These are phyloP conservation scores for Oxycera nigricornis DNA, from an alignment of 2,888 invertebrate genomes.

Conservation along the genomic window DNA sequence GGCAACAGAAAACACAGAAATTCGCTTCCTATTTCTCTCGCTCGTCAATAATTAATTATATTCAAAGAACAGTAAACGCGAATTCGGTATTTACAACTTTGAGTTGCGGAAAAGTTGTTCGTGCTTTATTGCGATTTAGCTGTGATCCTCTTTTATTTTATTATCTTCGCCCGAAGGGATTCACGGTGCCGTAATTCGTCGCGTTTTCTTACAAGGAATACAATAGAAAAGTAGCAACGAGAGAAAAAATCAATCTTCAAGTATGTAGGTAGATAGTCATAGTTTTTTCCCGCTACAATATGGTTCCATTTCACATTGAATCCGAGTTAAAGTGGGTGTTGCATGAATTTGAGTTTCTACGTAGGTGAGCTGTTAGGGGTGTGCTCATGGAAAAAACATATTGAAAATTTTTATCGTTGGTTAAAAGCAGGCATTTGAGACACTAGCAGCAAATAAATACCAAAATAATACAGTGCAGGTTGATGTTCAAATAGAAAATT, in stretches of 20 bases:
- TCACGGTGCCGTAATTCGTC: neutral
- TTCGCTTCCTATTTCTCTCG: neutral
- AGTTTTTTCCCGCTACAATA: neutral
- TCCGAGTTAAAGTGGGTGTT: too few species aligned
- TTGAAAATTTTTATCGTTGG: too few species aligned
- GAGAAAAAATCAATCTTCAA: neutral
- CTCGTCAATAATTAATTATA: constrained; percentile 18
- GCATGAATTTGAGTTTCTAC: too few species aligned
- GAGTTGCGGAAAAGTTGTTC: constrained; percentile 24
- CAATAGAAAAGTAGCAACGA: neutral
- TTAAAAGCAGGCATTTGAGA: too few species aligned
- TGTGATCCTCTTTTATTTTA: constrained; percentile 16
- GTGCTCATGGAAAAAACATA: too few species aligned
- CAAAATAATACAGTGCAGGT: too few species aligned
- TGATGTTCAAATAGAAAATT: too few species aligned
- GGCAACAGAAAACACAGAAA: neutral
- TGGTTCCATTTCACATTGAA: neutral
- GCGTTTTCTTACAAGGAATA: neutral
- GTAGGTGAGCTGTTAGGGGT: too few species aligned
- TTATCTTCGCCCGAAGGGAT: constrained; percentile 20
- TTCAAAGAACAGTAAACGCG: constrained; percentile 26
- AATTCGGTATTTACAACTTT: constrained; percentile 33
- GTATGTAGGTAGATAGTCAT: neutral
- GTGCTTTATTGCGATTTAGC: constrained; percentile 29
- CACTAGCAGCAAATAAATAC: too few species aligned